Evolutionary conservation across 2,797 vertebrate genomes (phyloP), one percentile per base, ranked within the genome.

Genomic region (Decapterus maruadsi): DNA sequence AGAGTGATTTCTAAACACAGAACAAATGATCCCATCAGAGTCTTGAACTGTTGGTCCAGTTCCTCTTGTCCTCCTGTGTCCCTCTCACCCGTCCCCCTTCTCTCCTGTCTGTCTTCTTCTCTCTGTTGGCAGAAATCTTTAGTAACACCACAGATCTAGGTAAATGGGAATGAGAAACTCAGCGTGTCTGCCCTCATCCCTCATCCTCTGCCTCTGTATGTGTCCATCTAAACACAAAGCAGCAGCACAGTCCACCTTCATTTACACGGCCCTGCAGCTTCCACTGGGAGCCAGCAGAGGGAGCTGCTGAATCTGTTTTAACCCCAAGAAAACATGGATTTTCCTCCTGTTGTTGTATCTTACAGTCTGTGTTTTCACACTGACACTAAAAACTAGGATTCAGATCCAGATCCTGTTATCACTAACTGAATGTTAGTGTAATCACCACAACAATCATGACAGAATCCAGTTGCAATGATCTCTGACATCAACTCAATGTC

Each of bases 41-140:
- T 16, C 2, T 74, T 45, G 71, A 54, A n/a, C 31, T 11, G 22
- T 75, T 48, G 17, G 64, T 75, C 53, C 76, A 72, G 77, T 31
- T 7, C 34, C 34, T 36, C 34, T 36, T 43, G 5, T 72, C 57
- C 20, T 71, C 60, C 58, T 60, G 10, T 80, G 22, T 78, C 66
- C 80, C 51, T 83, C 66, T 85, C 55, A 85, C 51, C 68, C 85
- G 19, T 95, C 66, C 90, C 79, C 92, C 86, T 92, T 87, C 66
- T 96, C 75, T 95, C 91, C 89, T 82, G 40, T 89, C 72, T 87
- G 74, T 82, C 86, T 77, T 68, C 22, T 75, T 68, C 83, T 90
- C 84, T 78, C 70, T 91, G 93, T 84, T 90, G 95, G 91, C 96
- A 96, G 97, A 97, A 94, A 95, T 96, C 90, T 92, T 96, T 88